Conservation (phyloP, 2,113 vertebrate genomes). For the Microcebus griseorufus region DNA sequence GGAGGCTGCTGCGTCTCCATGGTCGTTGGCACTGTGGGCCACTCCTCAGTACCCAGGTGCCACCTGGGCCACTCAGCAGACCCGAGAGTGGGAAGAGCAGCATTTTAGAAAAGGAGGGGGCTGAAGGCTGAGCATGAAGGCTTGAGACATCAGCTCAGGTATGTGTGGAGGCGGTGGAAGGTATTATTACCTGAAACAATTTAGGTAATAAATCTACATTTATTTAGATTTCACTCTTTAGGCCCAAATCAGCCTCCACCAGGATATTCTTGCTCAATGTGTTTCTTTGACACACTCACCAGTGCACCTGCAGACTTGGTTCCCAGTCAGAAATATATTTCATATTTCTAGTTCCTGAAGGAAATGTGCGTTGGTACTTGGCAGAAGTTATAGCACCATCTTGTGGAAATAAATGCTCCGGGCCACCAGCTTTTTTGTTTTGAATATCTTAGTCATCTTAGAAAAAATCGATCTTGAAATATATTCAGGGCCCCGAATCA, state of each 20-base stretch:
- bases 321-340: fast-evolving
- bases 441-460: neutral
- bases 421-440: neutral
- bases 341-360: neutral
- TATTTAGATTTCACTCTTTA: neutral
- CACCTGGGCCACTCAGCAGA: neutral
- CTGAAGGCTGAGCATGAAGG: neutral
- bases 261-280: neutral
- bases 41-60: neutral
- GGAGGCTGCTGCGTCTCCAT: neutral
- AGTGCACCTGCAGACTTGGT: neutral
- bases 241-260: neutral
- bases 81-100: neutral
- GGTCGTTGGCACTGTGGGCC: neutral
- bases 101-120: neutral
- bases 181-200: neutral
- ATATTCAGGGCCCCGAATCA: neutral
- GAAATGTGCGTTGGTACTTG: neutral
- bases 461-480: neutral
- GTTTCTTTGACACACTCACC: neutral
- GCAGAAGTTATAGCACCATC: conserved; percentile 61
- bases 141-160: neutral
- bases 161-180: neutral
- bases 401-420: conserved; percentile 49
- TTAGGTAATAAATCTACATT: no score